phyloP scores from a whole-genome alignment of 2,797 vertebrate species.

The Coluber constrictor region DNA sequence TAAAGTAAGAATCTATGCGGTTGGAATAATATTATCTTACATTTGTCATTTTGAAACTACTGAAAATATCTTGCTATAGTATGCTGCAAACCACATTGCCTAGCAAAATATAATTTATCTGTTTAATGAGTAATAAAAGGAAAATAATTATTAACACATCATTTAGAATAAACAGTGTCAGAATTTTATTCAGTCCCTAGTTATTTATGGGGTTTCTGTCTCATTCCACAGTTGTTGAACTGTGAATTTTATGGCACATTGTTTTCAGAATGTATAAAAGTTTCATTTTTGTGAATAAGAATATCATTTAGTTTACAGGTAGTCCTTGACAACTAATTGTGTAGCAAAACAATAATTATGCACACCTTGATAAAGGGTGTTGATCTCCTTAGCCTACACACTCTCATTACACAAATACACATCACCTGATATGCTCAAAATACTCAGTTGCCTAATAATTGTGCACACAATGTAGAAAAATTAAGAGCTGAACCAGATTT shows the following conservation, averaged over 20 bases:
- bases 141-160: not conserved
- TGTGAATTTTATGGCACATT: not conserved
- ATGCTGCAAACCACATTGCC: not conserved
- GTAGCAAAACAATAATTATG: too few relatives aligned
- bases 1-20: not conserved
- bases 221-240: not conserved
- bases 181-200: not conserved
- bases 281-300: not conserved
- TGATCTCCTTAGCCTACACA: too few relatives aligned
- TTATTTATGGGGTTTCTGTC: not conserved
- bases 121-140: not conserved
- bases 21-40: not conserved
- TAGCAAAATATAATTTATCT: not conserved
- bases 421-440: too few relatives aligned
- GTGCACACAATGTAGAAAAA: not conserved
- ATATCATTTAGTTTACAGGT: not conserved
- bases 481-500: not conserved
- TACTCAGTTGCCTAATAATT: too few relatives aligned
- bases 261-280: not conserved
- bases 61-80: not conserved
- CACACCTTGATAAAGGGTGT: too few relatives aligned
- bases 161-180: not conserved
- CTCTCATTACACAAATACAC: too few relatives aligned
- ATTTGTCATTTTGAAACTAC: not conserved
- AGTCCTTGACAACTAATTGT: not conserved